Evolutionary conservation across 2,888 invertebrate species (phyloP).

Genomic region (Cantharis flavilabris): DNA sequence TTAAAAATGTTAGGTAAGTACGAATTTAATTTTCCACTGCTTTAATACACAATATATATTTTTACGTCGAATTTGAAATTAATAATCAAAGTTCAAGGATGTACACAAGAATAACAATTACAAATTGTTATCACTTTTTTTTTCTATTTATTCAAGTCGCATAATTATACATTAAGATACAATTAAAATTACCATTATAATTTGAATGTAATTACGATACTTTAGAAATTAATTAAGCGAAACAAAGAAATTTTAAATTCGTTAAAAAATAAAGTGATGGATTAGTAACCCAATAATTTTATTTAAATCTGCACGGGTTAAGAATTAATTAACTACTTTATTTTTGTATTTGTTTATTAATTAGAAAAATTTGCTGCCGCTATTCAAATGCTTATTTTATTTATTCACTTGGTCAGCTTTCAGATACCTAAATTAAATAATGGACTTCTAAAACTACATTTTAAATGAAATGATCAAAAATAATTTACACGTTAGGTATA

Average conservation of each 20-base stretch:
- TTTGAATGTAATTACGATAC: neutral
- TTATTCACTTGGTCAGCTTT: too few relatives aligned
- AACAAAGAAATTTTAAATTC: neutral
- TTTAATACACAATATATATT: neutral
- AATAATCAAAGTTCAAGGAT: neutral
- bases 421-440: too few relatives aligned
- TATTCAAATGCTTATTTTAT: too few relatives aligned
- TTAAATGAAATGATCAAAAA: too few relatives aligned
- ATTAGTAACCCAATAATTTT: neutral
- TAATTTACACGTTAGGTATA: neutral
- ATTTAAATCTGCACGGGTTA: too few relatives aligned
- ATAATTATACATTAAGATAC: neutral
- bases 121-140: neutral
- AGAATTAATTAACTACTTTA: too few relatives aligned
- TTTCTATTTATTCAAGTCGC: neutral
- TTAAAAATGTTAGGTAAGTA: conserved; percentile 81
- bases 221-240: neutral
- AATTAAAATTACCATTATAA: neutral
- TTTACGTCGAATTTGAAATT: neutral
- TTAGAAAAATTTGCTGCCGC: too few relatives aligned
- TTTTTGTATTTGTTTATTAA: too few relatives aligned
- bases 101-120: neutral
- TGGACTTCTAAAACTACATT: too few relatives aligned
- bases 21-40: neutral
- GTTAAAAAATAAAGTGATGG: neutral